Percentiles rank a stretch among this genome's conserved stretches.
These are phyloP conservation scores for Idris sp. DNA, from an alignment of 1,140 invertebrate genomes.

Conservation along the genomic window DNA sequence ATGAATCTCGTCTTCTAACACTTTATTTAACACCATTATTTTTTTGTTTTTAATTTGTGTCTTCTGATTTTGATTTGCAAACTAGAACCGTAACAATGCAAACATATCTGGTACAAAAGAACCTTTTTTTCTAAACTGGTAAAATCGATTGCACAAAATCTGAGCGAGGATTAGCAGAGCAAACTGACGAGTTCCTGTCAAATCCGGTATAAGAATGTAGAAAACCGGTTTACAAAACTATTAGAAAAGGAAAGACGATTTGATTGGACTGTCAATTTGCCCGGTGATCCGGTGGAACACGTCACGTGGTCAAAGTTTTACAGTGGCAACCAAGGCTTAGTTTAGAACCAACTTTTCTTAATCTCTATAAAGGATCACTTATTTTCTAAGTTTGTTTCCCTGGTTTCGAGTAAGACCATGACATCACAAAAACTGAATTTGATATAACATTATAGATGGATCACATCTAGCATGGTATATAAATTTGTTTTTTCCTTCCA, in stretches of 20 bases:
- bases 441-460: too few relatives aligned
- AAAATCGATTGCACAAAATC: constrained; percentile 6
- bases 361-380: too few relatives aligned
- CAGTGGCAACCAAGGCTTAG: constrained; percentile 6
- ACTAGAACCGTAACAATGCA: constrained; percentile 13
- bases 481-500: too few relatives aligned
- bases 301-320: constrained; percentile 7
- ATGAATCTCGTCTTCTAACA: constrained; percentile 12
- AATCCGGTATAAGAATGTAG: constrained; percentile 30
- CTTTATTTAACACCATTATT: constrained; percentile 6
- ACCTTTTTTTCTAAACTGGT: neutral
- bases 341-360: constrained; percentile 25
- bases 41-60: too few relatives aligned
- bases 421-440: too few relatives aligned
- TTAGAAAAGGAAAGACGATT: constrained; percentile 33
- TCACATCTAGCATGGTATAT: too few relatives aligned
- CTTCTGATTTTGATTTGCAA: constrained; percentile 10
- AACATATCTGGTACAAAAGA: constrained; percentile 14
- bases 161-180: neutral
- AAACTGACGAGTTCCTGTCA: neutral
- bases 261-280: neutral
- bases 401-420: too few relatives aligned
- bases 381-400: too few relatives aligned
- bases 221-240: constrained; percentile 42
- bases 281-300: neutral